A percentile compares a stretch with the other conserved stretches of the same genome.
phyloP scores from a whole-genome alignment of 1,140 invertebrate genomes.

The Neodiprion fabricii region DNA sequence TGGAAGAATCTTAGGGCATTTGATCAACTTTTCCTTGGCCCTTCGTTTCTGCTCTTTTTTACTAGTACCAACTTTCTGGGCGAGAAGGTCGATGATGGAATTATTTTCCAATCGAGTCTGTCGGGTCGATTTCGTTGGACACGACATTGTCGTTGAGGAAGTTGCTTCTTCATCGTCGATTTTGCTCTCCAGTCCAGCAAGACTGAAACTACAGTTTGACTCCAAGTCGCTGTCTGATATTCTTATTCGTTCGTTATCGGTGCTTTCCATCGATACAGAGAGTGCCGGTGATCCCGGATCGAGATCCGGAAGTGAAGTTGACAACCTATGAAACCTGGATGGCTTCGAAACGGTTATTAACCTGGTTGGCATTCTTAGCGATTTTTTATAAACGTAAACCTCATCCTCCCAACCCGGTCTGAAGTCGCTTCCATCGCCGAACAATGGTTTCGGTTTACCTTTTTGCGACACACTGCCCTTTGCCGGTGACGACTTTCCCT shows the following conservation, averaged over 20 bases:
- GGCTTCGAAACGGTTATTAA: constrained; percentile 77
- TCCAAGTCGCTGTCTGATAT: constrained; percentile 71
- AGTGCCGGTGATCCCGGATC: constrained; percentile 73
- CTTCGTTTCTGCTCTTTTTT: constrained; percentile 66
- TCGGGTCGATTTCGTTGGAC: constrained; percentile 53
- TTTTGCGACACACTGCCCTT: constrained; percentile 36
- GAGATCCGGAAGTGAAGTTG: constrained; percentile 77
- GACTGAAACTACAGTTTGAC: constrained; percentile 69
- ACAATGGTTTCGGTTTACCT: constrained; percentile 63
- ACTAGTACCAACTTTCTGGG: constrained; percentile 65
- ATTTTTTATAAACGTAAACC: constrained; percentile 80
- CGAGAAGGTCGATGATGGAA: constrained; percentile 71
- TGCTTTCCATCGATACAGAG: constrained; percentile 63
- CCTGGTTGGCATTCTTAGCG: constrained; percentile 77
- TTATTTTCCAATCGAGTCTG: constrained; percentile 55
- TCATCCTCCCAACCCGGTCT: constrained; percentile 82
- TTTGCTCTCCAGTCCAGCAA: constrained; percentile 63
- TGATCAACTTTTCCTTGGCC: constrained; percentile 51
- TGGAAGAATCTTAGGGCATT: constrained; percentile 36
- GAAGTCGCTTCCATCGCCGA: constrained; percentile 77
- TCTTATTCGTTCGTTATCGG: constrained; percentile 48
- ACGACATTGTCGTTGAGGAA: constrained; percentile 66
- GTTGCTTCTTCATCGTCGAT: constrained; percentile 73
- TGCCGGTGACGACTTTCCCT: constrained; percentile 29
- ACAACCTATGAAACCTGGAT: constrained; percentile 65